Conservation (phyloP, 2,797 vertebrate species). For the Odontamblyopus lacepedii region DNA sequence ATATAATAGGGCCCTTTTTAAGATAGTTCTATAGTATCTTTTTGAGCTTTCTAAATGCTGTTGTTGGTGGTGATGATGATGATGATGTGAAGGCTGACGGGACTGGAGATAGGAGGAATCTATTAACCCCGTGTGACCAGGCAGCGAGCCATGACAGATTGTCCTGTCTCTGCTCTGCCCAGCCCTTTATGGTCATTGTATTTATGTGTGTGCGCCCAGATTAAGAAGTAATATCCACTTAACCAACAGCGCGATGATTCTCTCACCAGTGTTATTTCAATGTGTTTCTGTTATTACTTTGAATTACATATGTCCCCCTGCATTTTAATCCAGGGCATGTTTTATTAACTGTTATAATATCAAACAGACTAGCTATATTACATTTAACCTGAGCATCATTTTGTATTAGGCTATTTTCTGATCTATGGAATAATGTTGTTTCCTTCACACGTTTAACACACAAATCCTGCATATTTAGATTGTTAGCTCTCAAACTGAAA, state of each 20-base stretch:
- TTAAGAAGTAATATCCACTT: slow-evolving; percentile 21
- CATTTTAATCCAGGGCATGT: background rate
- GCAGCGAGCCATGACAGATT: slow-evolving; percentile 70
- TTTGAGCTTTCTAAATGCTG: slow-evolving; percentile 41
- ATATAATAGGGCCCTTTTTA: slow-evolving; percentile 5
- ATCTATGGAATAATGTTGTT: no score
- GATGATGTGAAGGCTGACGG: slow-evolving; percentile 48
- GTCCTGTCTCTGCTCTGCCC: slow-evolving; percentile 55
- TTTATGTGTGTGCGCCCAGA: slow-evolving; percentile 19
- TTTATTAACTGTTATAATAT: background rate
- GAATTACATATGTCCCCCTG: background rate
- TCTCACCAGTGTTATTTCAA: slow-evolving; percentile 12
- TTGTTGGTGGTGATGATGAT: slow-evolving; percentile 48
- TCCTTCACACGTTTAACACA: no score
- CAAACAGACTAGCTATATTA: background rate
- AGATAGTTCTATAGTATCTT: slow-evolving; percentile 27
- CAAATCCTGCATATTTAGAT: no score
- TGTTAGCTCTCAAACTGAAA: no score
- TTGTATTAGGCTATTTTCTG: no score
- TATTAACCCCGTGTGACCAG: slow-evolving; percentile 73
- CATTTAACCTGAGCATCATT: background rate
- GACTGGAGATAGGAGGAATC: slow-evolving; percentile 61
- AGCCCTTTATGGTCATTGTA: slow-evolving; percentile 28
- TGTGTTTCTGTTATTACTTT: background rate
- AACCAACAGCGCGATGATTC: slow-evolving; percentile 18